phyloP scores from a whole-genome alignment of 2,888 invertebrate genomes.

The Scaptomyza reducta region DNA sequence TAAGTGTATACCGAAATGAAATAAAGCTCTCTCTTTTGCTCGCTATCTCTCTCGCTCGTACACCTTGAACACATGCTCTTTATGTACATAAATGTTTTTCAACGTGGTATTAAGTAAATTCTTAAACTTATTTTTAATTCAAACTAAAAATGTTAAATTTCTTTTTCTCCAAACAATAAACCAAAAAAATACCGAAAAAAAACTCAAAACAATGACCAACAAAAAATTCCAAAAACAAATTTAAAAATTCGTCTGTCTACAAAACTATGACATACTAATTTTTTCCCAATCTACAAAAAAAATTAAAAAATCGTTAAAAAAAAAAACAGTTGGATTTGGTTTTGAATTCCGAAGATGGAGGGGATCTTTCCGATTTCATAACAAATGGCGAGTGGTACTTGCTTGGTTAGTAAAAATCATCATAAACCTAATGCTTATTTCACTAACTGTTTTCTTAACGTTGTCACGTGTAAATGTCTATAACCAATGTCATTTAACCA shows the following conservation, averaged over 20 bases:
- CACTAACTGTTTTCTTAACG: constrained; percentile 60
- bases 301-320: constrained; percentile 55
- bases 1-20: constrained; percentile 34
- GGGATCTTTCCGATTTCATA: constrained; percentile 98
- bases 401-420: constrained; percentile 90
- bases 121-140: constrained; percentile 45
- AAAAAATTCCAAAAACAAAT: constrained; percentile 35
- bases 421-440: constrained; percentile 67
- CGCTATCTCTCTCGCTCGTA: constrained; percentile 54
- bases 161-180: constrained; percentile 63
- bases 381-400: constrained; percentile 99
- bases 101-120: constrained; percentile 67
- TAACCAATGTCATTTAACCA: constrained; percentile 35
- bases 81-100: constrained; percentile 79
- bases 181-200: constrained; percentile 34
- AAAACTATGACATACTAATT: constrained; percentile 49
- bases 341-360: constrained; percentile 96
- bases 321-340: constrained; percentile 94
- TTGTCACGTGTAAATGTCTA: constrained; percentile 70
- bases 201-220: constrained; percentile 69
- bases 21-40: constrained; percentile 44
- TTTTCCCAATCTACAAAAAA: constrained; percentile 28
- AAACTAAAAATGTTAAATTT: constrained; percentile 72
- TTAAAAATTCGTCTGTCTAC: constrained; percentile 47
- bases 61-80: constrained; percentile 72